A percentile compares a stretch with the other conserved stretches of the same genome.
Evolutionary conservation across 1,140 invertebrate genomes (phyloP).

Genomic region (Bombus difficillimus): DNA sequence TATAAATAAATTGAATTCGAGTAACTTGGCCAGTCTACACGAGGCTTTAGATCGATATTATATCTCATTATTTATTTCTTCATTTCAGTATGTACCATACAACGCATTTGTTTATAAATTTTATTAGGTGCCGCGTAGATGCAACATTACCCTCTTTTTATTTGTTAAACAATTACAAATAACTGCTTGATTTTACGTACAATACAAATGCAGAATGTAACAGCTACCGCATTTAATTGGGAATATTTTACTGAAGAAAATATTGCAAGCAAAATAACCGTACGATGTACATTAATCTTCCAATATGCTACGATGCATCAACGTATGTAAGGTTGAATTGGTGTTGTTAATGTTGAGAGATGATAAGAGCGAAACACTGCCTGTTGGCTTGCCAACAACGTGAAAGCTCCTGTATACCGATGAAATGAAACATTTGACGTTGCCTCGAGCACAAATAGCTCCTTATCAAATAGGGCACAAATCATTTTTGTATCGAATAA

Average conservation of each 20-base stretch:
- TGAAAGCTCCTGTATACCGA: conserved; percentile 23
- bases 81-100: no score
- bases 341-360: neutral
- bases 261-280: neutral
- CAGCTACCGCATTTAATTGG: no score
- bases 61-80: neutral
- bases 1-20: no score
- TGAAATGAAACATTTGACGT: conserved; percentile 18
- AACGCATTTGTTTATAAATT: neutral
- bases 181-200: no score
- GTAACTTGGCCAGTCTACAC: no score
- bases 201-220: no score
- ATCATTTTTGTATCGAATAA: conserved; percentile 54
- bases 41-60: neutral
- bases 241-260: neutral
- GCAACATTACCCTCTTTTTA: neutral
- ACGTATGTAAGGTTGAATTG: conserved; percentile 8
- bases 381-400: conserved; percentile 36
- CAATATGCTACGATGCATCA: neutral
- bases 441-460: conserved; percentile 21
- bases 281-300: neutral
- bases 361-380: conserved; percentile 57
- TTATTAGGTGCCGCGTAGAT: neutral
- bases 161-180: neutral
- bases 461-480: conserved; percentile 51